Evolutionary conservation across 2,888 invertebrate genomes (phyloP).

Genomic region (Atrina japonica): DNA sequence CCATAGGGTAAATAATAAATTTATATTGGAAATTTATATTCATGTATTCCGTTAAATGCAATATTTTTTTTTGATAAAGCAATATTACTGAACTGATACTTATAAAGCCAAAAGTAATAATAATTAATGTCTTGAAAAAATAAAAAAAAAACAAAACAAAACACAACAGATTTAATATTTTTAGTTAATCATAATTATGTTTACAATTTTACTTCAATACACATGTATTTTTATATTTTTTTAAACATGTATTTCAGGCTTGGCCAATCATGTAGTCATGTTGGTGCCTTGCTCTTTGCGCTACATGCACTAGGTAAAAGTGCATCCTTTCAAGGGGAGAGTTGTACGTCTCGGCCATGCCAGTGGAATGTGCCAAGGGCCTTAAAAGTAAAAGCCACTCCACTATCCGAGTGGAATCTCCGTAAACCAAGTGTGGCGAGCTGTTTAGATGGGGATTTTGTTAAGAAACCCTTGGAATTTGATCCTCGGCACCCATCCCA

Average conservation of each 20-base stretch:
- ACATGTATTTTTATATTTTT: no score
- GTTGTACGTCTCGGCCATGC: not conserved
- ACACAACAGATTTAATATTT: no score
- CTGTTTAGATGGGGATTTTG: no score
- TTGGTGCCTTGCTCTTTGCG: constrained; percentile 2
- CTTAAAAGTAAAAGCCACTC: not conserved
- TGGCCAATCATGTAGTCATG: not conserved
- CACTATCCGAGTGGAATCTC: constrained; percentile 2
- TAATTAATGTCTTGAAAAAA: no score
- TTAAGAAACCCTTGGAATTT: constrained; percentile 1
- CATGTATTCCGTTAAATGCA: not conserved
- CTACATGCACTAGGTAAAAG: not conserved
- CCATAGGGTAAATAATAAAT: constrained; percentile 1
- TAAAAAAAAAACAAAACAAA: no score
- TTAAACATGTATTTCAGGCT: not conserved
- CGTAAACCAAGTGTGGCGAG: no score
- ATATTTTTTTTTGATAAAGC: no score
- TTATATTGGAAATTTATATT: not conserved
- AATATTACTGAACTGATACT: no score
- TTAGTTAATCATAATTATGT: no score
- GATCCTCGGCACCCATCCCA: not conserved
- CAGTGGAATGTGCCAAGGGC: constrained; percentile 8
- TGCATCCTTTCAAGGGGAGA: not conserved
- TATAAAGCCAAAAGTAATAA: no score
- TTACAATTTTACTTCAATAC: no score